Evolutionary conservation across 2,797 vertebrate species (phyloP), one percentile per base, ranked within the genome.

Genomic region (Phalanger gymnotis): DNA sequence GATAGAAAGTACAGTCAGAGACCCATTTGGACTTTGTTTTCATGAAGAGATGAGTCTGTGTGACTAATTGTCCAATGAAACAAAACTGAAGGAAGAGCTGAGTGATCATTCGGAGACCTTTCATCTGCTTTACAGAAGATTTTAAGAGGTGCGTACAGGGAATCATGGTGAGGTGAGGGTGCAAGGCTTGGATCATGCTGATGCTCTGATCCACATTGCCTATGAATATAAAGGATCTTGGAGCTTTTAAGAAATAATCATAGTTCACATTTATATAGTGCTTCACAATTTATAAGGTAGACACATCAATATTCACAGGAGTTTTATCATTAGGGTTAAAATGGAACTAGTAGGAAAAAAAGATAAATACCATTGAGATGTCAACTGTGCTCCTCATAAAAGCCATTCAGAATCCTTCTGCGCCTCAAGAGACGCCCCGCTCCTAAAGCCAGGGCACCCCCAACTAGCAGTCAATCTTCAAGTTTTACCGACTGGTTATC

Each of bases 31-130:
- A 55, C 53, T 51, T 61, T 52, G 73, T 91, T 96, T 92, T 95
- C 95, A 95, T 0, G 81, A 90, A 55, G 52, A 54, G 92, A 0
- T 5, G 90, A 96, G 51, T 61, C 61, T 81, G 95, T 89, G 93
- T 87, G 91, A 96, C 92, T 95, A 81, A 94, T 28, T 58, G n/a
- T 93, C 92, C 56, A 94, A 52, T 25, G 56, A 91, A 93, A 95
- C 55, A 92, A 92, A 96, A 94, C 0, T 92, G 92, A 94, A 90
- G 34, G 57, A 66, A 90, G 92, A 92, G 57, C 53, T 34, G 57
- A 91, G 92, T 87, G 91, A 92, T 93, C 93, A 56, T 53, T 54
- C 90, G 16, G 30, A 93, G 93, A 94, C 61, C 58, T 92, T 93
- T 90, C 22, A 58, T 92, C 91, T 73, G 34, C 94, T 81, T 96